Evolutionary conservation across 2,113 vertebrate genomes (phyloP).

Genomic region (Willisornis vidua): DNA sequence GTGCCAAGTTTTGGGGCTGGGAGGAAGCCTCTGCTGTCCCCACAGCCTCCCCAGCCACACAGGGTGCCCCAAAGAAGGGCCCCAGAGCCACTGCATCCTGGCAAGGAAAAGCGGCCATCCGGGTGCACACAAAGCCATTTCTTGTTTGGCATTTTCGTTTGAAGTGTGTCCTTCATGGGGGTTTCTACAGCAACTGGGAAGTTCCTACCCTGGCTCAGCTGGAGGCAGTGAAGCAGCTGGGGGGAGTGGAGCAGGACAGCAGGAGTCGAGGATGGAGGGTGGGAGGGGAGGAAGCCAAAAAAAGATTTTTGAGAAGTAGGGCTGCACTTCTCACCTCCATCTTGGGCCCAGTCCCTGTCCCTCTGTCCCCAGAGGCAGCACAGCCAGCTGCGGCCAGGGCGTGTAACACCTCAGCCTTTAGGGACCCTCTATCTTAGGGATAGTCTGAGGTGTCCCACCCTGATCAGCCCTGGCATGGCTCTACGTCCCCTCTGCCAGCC

Average conservation of each 20-base stretch:
- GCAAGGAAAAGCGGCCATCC: background rate
- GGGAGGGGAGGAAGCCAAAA: background rate
- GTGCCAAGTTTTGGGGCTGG: rapidly evolving
- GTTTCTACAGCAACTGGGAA: constrained; percentile 55
- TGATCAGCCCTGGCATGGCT: rapidly evolving
- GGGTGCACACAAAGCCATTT: background rate
- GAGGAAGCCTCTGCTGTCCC: background rate
- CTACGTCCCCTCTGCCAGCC: background rate
- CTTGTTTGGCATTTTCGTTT: background rate
- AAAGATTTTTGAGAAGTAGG: background rate
- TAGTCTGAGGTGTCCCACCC: background rate
- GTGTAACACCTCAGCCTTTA: background rate
- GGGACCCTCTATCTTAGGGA: background rate
- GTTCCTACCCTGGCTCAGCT: background rate
- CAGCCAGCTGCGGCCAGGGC: background rate
- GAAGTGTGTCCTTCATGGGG: constrained; percentile 42
- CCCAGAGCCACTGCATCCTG: rapidly evolving
- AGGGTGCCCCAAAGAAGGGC: background rate
- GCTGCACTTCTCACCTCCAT: background rate
- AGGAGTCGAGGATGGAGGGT: background rate
- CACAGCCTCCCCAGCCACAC: rapidly evolving
- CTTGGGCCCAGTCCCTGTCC: rapidly evolving
- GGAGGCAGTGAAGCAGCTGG: background rate
- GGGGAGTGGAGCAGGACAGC: background rate
- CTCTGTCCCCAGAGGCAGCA: rapidly evolving